These are phyloP conservation scores for Diceros bicornis DNA, from an alignment of 2,797 vertebrate genomes.

Conservation along the genomic window DNA sequence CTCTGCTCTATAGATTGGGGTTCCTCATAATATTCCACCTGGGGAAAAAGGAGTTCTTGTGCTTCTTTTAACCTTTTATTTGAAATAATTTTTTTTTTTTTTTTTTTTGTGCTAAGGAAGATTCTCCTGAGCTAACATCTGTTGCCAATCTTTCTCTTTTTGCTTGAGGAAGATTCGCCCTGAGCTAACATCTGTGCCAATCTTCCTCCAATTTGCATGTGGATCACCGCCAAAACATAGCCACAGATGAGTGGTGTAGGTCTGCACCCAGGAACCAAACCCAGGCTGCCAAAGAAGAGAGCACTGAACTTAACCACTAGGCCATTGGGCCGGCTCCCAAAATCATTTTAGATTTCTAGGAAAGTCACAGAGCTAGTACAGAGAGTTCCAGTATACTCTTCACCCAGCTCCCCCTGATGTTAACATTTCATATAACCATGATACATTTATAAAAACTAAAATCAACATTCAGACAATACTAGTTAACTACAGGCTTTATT, in stretches of 20 bases:
- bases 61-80: not conserved
- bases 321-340: not conserved
- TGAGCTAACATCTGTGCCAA: no score
- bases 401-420: not conserved
- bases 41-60: not conserved
- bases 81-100: not conserved
- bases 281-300: no score
- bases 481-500: not conserved
- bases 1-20: not conserved
- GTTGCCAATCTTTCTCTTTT: no score
- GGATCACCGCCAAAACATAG: no score
- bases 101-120: no score
- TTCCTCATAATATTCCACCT: not conserved
- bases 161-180: no score
- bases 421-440: not conserved
- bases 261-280: no score
- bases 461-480: no score
- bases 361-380: not conserved
- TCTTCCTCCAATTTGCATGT: no score
- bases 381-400: not conserved
- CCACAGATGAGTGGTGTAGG: no score
- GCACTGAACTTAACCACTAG: no score
- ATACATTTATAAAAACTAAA: not conserved
- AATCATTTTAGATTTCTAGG: not conserved
- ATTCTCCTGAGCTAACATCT: no score